Evolutionary conservation across 2,888 invertebrate genomes (phyloP).

Genomic region (Penaeus monodon): DNA sequence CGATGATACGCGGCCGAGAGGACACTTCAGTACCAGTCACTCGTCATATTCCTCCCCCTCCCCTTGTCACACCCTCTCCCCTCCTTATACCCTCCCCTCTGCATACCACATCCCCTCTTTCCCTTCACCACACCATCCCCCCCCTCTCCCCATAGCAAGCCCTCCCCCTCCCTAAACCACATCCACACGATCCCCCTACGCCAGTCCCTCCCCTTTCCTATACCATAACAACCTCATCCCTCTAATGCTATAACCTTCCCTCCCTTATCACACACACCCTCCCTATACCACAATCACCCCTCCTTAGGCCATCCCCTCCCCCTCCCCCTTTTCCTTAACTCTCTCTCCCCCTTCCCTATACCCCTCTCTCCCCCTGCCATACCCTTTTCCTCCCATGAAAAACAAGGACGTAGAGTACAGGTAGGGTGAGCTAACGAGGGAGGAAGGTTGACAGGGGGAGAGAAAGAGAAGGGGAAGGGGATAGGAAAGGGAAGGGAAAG

Average conservation of each 20-base stretch:
- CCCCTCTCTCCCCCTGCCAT: neutral
- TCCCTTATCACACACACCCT: neutral
- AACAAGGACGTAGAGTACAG: neutral
- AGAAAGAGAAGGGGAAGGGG: too few species aligned
- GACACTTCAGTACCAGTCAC: too few species aligned
- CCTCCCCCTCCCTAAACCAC: too few species aligned
- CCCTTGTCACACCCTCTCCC: too few species aligned
- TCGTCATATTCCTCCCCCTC: too few species aligned
- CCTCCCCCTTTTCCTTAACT: neutral
- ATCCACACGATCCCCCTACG: too few species aligned
- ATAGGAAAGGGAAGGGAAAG: too few species aligned
- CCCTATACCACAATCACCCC: neutral
- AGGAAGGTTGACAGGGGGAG: neutral
- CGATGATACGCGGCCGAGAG: too few species aligned
- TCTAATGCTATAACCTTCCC: neutral
- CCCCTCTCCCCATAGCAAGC: too few species aligned
- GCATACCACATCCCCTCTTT: too few species aligned
- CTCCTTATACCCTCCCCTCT: too few species aligned
- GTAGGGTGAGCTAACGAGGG: neutral
- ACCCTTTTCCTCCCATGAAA: neutral
- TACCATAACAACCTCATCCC: neutral
- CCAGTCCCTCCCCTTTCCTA: neutral
- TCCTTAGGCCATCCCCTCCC: neutral
- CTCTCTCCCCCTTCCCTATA: neutral
- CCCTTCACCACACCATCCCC: too few species aligned